phyloP scores from a whole-genome alignment of 2,888 invertebrate genomes.

The Dynastes grantii region DNA sequence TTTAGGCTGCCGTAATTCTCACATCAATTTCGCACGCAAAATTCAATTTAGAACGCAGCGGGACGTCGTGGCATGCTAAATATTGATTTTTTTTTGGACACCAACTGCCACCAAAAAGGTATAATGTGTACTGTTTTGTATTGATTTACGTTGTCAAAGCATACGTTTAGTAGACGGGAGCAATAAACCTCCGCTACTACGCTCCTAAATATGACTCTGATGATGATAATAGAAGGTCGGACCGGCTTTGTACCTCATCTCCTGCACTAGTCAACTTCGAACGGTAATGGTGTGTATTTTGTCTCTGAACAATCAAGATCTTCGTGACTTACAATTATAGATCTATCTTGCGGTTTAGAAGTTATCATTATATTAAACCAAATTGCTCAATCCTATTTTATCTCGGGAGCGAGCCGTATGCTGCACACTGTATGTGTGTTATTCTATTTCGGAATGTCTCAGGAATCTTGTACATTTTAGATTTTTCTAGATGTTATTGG shows the following conservation, averaged over 20 bases:
- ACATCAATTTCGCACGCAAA: no score
- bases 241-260: conserved; percentile 15
- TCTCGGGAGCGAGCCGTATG: conserved; percentile 8
- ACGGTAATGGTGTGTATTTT: conserved; percentile 29
- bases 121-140: no score
- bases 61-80: no score
- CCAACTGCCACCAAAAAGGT: no score
- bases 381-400: conserved; percentile 24
- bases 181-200: no score
- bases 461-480: conserved; percentile 8
- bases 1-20: no score
- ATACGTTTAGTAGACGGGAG: no score
- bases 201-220: not conserved
- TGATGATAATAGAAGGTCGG: conserved; percentile 14
- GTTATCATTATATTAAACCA: conserved; percentile 19
- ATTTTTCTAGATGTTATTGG: not conserved
- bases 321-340: conserved; percentile 26
- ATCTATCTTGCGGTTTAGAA: conserved; percentile 15
- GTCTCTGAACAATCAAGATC: conserved; percentile 31
- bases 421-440: not conserved
- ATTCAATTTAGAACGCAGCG: no score
- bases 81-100: no score
- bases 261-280: conserved; percentile 10
- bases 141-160: no score
- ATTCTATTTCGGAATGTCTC: not conserved